Evolutionary conservation across 2,113 vertebrate species (phyloP).

Genomic region (Myrmophylax atrothorax): DNA sequence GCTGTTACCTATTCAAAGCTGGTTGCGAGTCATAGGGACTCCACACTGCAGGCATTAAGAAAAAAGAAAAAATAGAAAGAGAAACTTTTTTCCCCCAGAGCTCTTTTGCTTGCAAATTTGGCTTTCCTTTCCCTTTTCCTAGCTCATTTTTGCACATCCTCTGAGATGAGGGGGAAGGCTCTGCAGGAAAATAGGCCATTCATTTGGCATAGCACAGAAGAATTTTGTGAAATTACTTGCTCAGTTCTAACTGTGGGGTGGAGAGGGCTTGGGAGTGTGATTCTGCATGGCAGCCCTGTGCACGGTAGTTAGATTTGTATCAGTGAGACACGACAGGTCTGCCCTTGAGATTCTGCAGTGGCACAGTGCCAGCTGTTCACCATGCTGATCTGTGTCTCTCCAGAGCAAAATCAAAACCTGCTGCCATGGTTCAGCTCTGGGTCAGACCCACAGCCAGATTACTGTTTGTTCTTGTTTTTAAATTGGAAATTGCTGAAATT

Average conservation of each 20-base stretch:
- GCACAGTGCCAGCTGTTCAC: slow-evolving; percentile 30
- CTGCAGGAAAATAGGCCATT: background rate
- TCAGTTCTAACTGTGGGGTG: background rate
- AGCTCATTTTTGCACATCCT: background rate
- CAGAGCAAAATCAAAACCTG: slow-evolving; percentile 57
- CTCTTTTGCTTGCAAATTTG: background rate
- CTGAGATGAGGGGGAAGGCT: background rate
- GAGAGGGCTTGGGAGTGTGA: background rate
- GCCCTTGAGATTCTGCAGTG: slow-evolving; percentile 51
- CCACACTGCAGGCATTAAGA: background rate
- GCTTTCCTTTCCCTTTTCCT: background rate
- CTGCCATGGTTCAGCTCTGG: slow-evolving; percentile 53
- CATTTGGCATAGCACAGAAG: background rate
- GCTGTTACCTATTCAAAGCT: background rate
- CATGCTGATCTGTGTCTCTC: slow-evolving; percentile 47
- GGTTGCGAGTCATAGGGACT: background rate
- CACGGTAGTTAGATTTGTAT: background rate
- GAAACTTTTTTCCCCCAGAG: rapidly evolving
- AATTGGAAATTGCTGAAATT: background rate
- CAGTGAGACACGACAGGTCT: slow-evolving; percentile 37
- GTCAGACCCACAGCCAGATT: slow-evolving; percentile 31
- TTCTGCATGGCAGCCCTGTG: background rate
- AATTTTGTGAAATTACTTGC: background rate
- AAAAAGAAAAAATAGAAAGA: background rate
- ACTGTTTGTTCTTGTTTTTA: background rate